Conservation (phyloP, 23 tunicate species). For the Ciona savignyi region DNA sequence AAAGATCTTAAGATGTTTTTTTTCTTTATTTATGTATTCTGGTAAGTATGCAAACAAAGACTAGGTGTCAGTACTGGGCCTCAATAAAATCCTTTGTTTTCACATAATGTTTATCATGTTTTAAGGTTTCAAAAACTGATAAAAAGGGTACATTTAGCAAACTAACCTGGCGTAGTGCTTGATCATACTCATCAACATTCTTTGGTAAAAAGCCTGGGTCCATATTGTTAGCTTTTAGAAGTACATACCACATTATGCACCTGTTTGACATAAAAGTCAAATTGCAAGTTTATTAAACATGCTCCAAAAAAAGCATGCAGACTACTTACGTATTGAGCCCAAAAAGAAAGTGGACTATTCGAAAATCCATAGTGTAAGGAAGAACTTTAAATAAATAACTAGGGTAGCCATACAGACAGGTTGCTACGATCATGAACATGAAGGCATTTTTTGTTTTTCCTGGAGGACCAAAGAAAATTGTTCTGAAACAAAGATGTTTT, state of each 20-base stretch:
- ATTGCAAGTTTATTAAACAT: not conserved
- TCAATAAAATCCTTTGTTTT: too few species aligned
- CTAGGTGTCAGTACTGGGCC: too few species aligned
- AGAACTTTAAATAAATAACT: conserved; percentile 77
- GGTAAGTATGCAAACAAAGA: too few species aligned
- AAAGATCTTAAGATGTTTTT: too few species aligned
- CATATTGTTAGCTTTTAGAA: conserved; percentile 69
- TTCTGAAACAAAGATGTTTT: conserved; percentile 21
- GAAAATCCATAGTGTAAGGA: conserved; percentile 70
- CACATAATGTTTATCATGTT: too few species aligned
- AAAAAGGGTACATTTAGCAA: too few species aligned
- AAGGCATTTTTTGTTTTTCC: conserved; percentile 85
- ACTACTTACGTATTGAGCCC: conserved; percentile 69
- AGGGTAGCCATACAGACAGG: conserved; percentile 86
- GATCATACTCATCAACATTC: conserved; percentile 90
- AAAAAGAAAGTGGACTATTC: conserved; percentile 57
- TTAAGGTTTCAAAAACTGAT: too few species aligned
- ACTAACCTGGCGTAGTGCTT: conserved; percentile 73
- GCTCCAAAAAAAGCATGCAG: not conserved
- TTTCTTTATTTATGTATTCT: too few species aligned
- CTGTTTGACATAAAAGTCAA: not conserved
- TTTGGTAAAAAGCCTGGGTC: conserved; percentile 97
- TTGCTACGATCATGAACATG: conserved; percentile 52
- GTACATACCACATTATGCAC: conserved; percentile 63
- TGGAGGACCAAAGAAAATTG: conserved; percentile 97